phyloP scores from a whole-genome alignment of 2,113 vertebrate genomes.

The Gasterosteus nipponicus region DNA sequence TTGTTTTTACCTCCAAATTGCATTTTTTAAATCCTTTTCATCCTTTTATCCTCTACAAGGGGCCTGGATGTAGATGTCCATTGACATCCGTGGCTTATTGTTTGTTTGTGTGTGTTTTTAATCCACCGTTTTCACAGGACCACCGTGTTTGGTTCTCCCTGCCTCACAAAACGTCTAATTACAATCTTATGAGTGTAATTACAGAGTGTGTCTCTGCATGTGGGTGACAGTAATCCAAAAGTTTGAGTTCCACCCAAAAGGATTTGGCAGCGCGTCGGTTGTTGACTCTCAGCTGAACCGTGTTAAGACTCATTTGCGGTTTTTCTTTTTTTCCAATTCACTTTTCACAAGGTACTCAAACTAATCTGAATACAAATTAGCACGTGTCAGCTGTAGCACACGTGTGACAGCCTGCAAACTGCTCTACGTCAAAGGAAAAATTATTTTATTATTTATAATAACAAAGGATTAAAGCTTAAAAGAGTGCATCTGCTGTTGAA shows the following conservation, averaged over 20 bases:
- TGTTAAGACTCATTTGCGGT: not conserved
- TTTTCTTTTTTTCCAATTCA: not conserved
- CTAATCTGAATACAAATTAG: not conserved
- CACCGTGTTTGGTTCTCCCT: not conserved
- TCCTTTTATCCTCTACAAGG: not conserved
- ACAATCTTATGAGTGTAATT: constrained; percentile 2
- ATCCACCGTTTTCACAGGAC: not conserved
- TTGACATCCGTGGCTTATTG: not conserved
- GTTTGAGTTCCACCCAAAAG: constrained; percentile 7
- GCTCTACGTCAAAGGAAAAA: not conserved
- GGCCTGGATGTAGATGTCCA: not conserved
- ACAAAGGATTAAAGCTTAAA: not conserved
- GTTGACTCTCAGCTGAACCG: constrained; percentile 10
- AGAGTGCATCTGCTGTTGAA: not conserved
- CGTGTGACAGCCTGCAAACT: not conserved
- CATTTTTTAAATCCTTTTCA: not conserved
- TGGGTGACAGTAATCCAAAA: constrained; percentile 7
- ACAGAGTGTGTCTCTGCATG: constrained; percentile 1
- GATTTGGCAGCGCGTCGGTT: not conserved
- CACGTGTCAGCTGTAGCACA: not conserved
- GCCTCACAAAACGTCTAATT: not conserved
- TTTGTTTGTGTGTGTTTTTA: not conserved
- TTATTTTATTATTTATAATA: not conserved
- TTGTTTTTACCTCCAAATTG: not conserved
- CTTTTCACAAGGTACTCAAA: not conserved